Percentiles rank a stretch among this genome's conserved stretches.
phyloP scores from a whole-genome alignment of 2,113 vertebrate genomes.

The Proteles cristata region DNA sequence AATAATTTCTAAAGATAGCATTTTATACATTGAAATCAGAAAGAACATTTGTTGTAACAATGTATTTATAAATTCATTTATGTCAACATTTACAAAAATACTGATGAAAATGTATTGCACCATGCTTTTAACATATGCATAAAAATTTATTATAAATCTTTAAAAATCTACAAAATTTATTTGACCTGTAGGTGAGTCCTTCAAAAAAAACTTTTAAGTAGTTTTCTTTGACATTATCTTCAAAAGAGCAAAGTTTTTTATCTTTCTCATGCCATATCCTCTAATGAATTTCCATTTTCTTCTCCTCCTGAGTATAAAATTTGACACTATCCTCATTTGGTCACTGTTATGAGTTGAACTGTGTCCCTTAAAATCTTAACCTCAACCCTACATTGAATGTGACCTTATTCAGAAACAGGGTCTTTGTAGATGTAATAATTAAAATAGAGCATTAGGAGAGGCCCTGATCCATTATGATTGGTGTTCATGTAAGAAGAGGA shows the following conservation, averaged over 20 bases:
- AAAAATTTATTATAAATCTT: slow-evolving; percentile 13
- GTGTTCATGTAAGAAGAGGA: background rate
- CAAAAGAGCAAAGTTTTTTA: background rate
- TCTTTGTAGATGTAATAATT: background rate
- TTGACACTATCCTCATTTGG: background rate
- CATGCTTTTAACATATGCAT: background rate
- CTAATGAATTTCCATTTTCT: background rate
- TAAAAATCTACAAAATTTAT: slow-evolving; percentile 1
- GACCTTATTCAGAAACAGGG: slow-evolving; percentile 1
- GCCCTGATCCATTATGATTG: background rate
- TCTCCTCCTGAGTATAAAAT: background rate
- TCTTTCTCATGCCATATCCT: background rate
- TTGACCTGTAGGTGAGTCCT: background rate
- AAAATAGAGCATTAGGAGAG: background rate
- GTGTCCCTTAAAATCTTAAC: background rate
- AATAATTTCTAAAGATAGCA: slow-evolving; percentile 10
- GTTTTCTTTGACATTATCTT: background rate
- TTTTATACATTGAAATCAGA: slow-evolving; percentile 47
- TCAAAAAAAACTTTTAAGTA: background rate
- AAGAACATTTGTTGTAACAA: background rate
- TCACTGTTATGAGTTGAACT: background rate
- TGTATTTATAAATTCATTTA: background rate
- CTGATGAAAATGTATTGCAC: background rate
- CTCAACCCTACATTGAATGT: background rate
- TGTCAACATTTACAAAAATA: slow-evolving; percentile 10